Conservation (phyloP, 2,888 invertebrate genomes). For the Meganola albula region DNA sequence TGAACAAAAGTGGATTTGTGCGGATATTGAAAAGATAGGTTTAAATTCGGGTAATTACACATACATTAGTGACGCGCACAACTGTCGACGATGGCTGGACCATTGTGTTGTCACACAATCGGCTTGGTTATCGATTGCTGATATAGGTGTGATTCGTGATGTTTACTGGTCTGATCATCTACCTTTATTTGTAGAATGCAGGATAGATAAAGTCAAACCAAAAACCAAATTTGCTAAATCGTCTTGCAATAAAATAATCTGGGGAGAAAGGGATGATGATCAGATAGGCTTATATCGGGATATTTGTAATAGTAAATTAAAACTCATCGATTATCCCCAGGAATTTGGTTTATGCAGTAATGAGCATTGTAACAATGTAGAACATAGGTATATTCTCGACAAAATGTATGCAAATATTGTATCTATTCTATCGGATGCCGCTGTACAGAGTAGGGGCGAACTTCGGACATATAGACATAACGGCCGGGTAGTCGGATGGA, state of each 20-base stretch:
- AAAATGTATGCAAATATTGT: constrained; percentile 16
- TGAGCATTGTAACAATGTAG: constrained; percentile 7
- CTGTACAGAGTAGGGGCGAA: not conserved
- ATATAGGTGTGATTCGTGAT: constrained; percentile 7
- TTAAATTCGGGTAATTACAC: not conserved
- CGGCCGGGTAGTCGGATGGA: no score
- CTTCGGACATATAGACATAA: not conserved
- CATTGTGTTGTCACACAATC: constrained; percentile 7
- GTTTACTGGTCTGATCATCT: constrained; percentile 17
- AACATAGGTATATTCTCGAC: constrained; percentile 13
- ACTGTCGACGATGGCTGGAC: no score
- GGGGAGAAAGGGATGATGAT: constrained; percentile 4
- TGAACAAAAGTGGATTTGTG: constrained; percentile 8
- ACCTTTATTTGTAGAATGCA: constrained; percentile 12
- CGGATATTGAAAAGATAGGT: constrained; percentile 1
- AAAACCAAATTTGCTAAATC: not conserved
- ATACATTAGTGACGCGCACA: constrained; percentile 4
- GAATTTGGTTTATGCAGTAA: constrained; percentile 3
- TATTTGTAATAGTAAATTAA: constrained; percentile 2
- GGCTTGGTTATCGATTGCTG: constrained; percentile 1
- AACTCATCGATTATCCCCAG: constrained; percentile 2
- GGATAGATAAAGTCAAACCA: constrained; percentile 4
- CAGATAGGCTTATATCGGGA: constrained; percentile 3
- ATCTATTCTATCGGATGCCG: constrained; percentile 7
- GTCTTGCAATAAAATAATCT: not conserved